phyloP scores from a whole-genome alignment of 37 sponge, comb jelly and placozoan genomes.

The Hormiphora californensis region DNA sequence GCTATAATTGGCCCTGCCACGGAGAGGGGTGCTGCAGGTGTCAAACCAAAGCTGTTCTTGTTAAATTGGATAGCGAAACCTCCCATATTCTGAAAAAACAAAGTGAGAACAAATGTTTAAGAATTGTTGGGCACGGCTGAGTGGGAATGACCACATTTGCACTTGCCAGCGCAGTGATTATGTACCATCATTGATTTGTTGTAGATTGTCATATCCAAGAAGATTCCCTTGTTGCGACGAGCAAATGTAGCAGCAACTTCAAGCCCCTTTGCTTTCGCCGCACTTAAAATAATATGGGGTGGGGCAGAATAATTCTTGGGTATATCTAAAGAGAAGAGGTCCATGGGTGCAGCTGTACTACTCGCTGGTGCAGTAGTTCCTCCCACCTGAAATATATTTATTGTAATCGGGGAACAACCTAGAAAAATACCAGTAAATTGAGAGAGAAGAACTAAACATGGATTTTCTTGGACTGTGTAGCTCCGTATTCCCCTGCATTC shows the following conservation, averaged over 20 bases:
- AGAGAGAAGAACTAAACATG: no score
- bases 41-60: conserved; percentile 96
- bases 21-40: conserved; percentile 64
- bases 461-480: no score
- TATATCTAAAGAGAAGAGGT: conserved; percentile 9
- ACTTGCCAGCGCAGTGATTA: no score
- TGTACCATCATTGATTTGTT: conserved; percentile 73
- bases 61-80: conserved; percentile 96
- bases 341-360: not conserved
- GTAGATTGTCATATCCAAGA: conserved; percentile 75
- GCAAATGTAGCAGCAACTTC: conserved; percentile 76
- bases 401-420: not conserved
- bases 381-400: not conserved
- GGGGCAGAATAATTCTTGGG: conserved; percentile 24
- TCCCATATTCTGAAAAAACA: conserved; percentile 58
- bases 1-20: conserved; percentile 69
- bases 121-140: no score
- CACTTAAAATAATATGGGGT: conserved; percentile 64
- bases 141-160: no score
- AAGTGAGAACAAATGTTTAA: not conserved
- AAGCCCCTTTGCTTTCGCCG: conserved; percentile 77
- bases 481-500: no score
- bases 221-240: conserved; percentile 69
- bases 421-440: no score
- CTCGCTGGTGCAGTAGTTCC: not conserved